Conservation (phyloP, 2,797 vertebrate genomes). For the Xiphophorus birchmanni region DNA sequence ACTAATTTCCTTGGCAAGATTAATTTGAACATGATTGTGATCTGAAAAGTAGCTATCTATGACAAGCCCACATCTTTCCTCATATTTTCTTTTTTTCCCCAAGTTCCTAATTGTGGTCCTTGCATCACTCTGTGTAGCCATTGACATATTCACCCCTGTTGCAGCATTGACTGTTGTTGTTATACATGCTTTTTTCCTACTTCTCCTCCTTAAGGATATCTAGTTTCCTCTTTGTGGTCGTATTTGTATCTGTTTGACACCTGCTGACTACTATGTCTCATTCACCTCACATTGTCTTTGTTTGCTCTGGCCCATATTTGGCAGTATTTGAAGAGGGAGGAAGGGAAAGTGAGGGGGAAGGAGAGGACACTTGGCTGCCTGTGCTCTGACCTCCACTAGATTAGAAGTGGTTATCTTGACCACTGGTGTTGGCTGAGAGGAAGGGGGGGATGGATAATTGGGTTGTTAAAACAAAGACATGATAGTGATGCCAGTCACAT, state of each 20-base stretch:
- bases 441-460: slow-evolving; percentile 13
- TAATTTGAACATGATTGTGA: neutral
- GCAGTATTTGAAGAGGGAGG: slow-evolving; percentile 45
- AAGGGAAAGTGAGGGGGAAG: slow-evolving; percentile 51
- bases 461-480: slow-evolving; percentile 40
- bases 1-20: neutral
- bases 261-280: neutral
- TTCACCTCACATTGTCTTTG: neutral
- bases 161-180: neutral
- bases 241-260: slow-evolving; percentile 1
- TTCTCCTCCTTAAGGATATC: neutral
- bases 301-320: slow-evolving; percentile 36
- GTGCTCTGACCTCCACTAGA: slow-evolving; percentile 69
- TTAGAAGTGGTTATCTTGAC: slow-evolving; percentile 73
- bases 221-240: slow-evolving; percentile 3
- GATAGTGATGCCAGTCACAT: slow-evolving; percentile 44
- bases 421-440: slow-evolving; percentile 33
- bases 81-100: neutral
- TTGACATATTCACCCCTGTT: slow-evolving; percentile 2
- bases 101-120: neutral
- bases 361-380: slow-evolving; percentile 56
- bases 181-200: slow-evolving; percentile 7
- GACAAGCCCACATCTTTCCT: neutral
- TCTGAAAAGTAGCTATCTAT: neutral
- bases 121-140: neutral